Evolutionary conservation across 2,113 vertebrate species (phyloP), one percentile per base, ranked within the genome.

Genomic region (Psilopsiagon aurifrons): DNA sequence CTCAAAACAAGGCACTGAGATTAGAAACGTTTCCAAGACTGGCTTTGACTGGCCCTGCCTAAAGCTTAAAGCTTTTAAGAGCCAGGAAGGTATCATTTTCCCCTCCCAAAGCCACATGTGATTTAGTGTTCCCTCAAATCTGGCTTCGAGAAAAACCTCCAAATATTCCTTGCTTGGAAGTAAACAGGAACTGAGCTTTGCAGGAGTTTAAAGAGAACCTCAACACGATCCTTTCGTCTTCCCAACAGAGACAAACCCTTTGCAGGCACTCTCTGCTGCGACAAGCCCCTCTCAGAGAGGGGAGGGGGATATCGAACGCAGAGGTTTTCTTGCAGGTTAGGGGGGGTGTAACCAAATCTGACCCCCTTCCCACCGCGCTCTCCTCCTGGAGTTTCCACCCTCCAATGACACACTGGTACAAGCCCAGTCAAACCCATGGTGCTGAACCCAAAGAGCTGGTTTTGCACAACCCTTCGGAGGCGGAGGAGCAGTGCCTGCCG

Each of bases 41-140:
- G 3, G 76, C 43, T 86, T n/a, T 37, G 41, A 57, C 7, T 3
- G 25, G 46, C n/a, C 6, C 90, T 88, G 83, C 64, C 68, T 69
- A 69, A 92, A 86, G 54, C 83, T 69, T n/a, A 62, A 60, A 71
- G 70, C 57, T 43, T 63, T 54, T 29, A 83, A 54, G 64, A 84
- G 37, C 83, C 92, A 91, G 66, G 59, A 31, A 84, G 81, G 35
- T 47, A 88, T 88, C 55, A 31, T 51, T 9, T 91, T 70, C 51
- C 63, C 33, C 63, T 33, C 35, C 88, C 73, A 79, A 92, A 92
- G 68, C 92, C 94, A 86, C 69, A 81, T 3, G 43, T 6, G 47
- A 93, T 88, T 96, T 81, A 84, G 60, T 49, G 80, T 78, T 93
- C 92, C 73, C 89, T 86, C 60, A 73, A 69, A 52, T 59, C 13